Evolutionary conservation across 2,888 invertebrate genomes (phyloP), one percentile per base, ranked within the genome.

Genomic region (Ditylenchus weischeri): DNA sequence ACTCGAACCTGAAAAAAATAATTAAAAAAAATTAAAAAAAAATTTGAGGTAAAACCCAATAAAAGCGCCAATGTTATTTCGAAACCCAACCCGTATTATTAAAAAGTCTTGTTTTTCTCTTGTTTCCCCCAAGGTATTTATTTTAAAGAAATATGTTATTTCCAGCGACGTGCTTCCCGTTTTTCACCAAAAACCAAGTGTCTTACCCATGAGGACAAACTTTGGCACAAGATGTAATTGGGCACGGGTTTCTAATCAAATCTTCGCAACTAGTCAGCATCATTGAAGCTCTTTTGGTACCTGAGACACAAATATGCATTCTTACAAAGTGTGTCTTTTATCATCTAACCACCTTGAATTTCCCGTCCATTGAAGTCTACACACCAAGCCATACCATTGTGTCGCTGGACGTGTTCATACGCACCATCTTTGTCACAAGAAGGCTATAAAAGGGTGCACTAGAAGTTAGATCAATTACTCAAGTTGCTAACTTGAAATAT

Each of bases 351-450:
- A 50, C 79, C 79, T 11, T 75, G 68, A 6, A 80, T 67, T 58
- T 80, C 80, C 18, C 59, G 57, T 19, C 80, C 80, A 2, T 51
- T 36, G n/a, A 49, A 36, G 66, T 78, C 76, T 6, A 81, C 81
- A 71, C 81, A 81, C 79, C 78, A 81, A 65, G 74, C 71, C 10
- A 78, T 51, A 0, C 76, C 77, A 35, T 72, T 71, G 62, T 71
- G 69, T 5, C 68, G 66, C 59, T 81, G 81, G 47, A 79, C 68
- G 36, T 65, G 69, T 19, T 68, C 73, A 58, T 77, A 80, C 18
- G 69, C 68, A 23, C 80, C 80, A n/a, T 69, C 66, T 11, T 69
- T 62, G 23, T 72, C 75, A 57, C 79, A 80, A 10, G 70, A 72
- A 0, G 78, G 76, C 72, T 64, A 61, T 38, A 62, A 57, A 35